phyloP scores from a whole-genome alignment of 2,888 invertebrate genomes.

The Tortrix viridana region DNA sequence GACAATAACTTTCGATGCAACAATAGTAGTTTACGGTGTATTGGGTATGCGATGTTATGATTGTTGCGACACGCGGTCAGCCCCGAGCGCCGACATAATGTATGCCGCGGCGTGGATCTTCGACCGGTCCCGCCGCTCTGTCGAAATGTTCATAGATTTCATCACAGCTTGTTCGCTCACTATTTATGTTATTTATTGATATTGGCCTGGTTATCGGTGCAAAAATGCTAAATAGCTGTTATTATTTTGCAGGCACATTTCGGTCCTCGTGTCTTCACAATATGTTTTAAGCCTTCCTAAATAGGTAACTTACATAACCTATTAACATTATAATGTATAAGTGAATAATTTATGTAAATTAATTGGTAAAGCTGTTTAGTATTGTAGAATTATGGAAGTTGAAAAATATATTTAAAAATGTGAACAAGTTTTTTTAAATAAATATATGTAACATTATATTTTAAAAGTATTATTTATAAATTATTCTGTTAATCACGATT shows the following conservation, averaged over 20 bases:
- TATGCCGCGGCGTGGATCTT: conserved; percentile 55
- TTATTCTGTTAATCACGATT: no score
- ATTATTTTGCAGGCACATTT: conserved; percentile 12
- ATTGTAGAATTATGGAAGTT: no score
- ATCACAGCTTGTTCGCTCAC: conserved; percentile 53
- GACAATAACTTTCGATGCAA: conserved; percentile 39
- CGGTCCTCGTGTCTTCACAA: conserved; percentile 4
- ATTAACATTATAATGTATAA: not conserved
- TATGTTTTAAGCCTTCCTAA: not conserved
- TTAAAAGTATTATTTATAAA: no score
- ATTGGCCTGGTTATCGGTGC: conserved; percentile 23
- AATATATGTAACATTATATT: no score
- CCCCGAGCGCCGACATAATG: conserved; percentile 39
- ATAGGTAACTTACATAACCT: not conserved
- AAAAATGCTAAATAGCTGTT: conserved; percentile 25
- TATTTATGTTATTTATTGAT: conserved; percentile 37
- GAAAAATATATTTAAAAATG: no score
- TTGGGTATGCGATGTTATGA: conserved; percentile 43
- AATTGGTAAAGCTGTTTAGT: not conserved
- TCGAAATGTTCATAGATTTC: conserved; percentile 57
- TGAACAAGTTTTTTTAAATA: no score
- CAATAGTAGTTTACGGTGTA: conserved; percentile 28
- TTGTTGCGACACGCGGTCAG: conserved; percentile 49
- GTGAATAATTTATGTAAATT: not conserved
- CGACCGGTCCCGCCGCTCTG: conserved; percentile 55